phyloP scores from a whole-genome alignment of 2,888 invertebrate species.

The Sericinus montela region DNA sequence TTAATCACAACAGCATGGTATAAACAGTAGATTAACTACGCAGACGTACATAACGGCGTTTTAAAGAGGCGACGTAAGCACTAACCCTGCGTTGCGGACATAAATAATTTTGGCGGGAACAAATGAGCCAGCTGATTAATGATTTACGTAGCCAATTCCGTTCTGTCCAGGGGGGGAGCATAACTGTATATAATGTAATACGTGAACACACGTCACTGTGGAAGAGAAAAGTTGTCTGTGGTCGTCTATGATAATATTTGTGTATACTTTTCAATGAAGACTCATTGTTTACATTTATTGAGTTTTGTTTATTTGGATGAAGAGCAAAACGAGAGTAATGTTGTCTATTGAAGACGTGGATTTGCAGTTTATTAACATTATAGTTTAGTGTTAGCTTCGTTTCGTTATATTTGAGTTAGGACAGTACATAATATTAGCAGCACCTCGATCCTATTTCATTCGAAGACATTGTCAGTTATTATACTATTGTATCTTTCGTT shows the following conservation, averaged over 20 bases:
- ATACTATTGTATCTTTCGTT: too few relatives aligned
- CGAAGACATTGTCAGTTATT: too few relatives aligned
- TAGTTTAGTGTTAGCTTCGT: too few relatives aligned
- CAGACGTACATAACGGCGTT: slow-evolving; percentile 51
- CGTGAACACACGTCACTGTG: slow-evolving; percentile 11
- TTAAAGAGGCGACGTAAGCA: slow-evolving; percentile 60
- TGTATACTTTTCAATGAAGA: neutral
- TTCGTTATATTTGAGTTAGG: too few relatives aligned
- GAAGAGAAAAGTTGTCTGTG: neutral
- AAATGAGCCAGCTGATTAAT: slow-evolving; percentile 76
- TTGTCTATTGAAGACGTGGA: too few relatives aligned
- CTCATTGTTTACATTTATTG: neutral
- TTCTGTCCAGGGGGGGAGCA: slow-evolving; percentile 47
- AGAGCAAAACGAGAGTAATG: neutral
- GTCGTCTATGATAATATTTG: slow-evolving; percentile 1
- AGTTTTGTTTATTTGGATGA: neutral
- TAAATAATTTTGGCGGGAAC: slow-evolving; percentile 74
- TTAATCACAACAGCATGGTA: slow-evolving; percentile 2
- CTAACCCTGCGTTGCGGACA: slow-evolving; percentile 45
- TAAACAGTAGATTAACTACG: slow-evolving; percentile 29
- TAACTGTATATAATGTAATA: slow-evolving; percentile 21
- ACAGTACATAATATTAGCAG: too few relatives aligned
- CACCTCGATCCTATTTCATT: too few relatives aligned
- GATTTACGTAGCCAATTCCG: slow-evolving; percentile 71
- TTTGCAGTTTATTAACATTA: too few relatives aligned